These are phyloP conservation scores for Chauna torquata DNA, from an alignment of 2,113 vertebrate genomes.

Conservation along the genomic window DNA sequence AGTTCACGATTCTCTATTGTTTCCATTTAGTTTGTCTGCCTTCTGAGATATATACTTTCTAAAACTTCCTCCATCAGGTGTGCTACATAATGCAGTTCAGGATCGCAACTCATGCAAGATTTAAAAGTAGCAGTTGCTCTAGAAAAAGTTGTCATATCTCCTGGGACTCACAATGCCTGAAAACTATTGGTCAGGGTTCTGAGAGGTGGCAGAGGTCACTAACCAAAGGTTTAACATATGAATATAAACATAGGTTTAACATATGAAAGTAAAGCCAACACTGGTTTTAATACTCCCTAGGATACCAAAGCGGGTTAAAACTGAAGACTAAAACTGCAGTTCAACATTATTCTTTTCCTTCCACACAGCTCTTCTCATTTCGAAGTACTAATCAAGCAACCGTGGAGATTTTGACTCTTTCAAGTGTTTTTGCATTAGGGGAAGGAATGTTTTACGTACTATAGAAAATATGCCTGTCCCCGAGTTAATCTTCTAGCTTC, in stretches of 20 bases:
- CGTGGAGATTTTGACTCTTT: too few species aligned
- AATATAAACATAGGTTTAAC: not conserved
- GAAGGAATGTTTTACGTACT: not conserved
- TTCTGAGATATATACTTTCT: not conserved
- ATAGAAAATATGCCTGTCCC: not conserved
- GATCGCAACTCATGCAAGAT: not conserved
- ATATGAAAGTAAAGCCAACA: not conserved
- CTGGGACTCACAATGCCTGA: not conserved
- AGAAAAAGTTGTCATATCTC: not conserved
- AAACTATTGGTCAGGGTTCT: not conserved
- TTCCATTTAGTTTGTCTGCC: not conserved
- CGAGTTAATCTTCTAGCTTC: not conserved
- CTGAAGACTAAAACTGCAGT: not conserved
- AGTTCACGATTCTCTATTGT: not conserved
- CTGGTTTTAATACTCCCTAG: not conserved
- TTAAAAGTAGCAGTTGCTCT: not conserved
- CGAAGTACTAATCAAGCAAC: not conserved
- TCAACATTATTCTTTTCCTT: not conserved
- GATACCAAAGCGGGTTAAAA: not conserved
- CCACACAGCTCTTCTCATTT: not conserved
- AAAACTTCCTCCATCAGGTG: not conserved
- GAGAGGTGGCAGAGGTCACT: not conserved
- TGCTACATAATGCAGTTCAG: not conserved
- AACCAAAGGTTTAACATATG: not conserved
- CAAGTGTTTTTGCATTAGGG: not conserved